These are phyloP conservation scores for Eristalis pertinax DNA, from an alignment of 2,888 invertebrate species.

Conservation along the genomic window DNA sequence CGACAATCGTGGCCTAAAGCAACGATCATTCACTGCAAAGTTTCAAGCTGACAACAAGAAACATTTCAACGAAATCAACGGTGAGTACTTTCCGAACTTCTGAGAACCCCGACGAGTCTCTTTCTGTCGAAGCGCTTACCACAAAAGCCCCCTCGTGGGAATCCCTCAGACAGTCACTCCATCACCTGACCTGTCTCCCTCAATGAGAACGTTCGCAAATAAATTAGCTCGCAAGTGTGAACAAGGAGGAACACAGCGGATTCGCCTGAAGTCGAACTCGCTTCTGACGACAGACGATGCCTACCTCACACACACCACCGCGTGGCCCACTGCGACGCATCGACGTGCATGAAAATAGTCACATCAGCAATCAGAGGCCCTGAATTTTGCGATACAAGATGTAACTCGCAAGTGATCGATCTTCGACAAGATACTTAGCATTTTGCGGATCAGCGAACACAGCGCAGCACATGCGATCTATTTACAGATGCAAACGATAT, in stretches of 20 bases:
- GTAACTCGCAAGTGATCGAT: conserved; percentile 40
- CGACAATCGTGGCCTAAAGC: too few species aligned
- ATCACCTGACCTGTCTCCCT: not conserved
- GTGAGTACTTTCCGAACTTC: too few species aligned
- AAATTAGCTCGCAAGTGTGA: not conserved
- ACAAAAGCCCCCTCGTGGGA: too few species aligned
- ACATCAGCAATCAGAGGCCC: not conserved
- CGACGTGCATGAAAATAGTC: not conserved
- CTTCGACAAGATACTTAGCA: conserved; percentile 36
- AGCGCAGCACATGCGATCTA: not conserved
- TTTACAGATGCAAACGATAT: not conserved
- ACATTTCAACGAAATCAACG: too few species aligned
- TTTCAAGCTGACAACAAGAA: too few species aligned
- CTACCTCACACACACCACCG: not conserved
- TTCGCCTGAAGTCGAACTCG: not conserved
- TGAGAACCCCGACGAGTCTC: too few species aligned
- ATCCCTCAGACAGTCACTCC: too few species aligned
- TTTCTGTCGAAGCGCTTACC: too few species aligned
- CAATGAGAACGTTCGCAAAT: not conserved
- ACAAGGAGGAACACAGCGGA: not conserved
- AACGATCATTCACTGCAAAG: too few species aligned
- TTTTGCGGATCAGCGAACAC: not conserved
- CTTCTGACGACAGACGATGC: not conserved
- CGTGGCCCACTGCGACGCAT: not conserved
- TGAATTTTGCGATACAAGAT: not conserved